Conservation (phyloP, 2,797 vertebrate species). For the Parambassis ranga region DNA sequence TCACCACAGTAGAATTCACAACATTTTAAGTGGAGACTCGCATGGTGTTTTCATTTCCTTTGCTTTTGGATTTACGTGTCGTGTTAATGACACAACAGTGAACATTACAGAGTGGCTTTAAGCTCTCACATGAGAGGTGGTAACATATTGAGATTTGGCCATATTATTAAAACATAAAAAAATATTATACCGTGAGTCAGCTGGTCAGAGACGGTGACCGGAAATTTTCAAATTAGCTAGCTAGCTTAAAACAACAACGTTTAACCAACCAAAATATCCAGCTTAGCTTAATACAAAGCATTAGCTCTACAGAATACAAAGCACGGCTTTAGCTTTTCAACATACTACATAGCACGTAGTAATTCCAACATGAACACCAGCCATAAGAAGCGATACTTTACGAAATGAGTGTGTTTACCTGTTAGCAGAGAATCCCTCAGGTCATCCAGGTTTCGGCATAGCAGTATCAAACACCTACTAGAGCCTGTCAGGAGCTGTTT, state of each 20-base stretch:
- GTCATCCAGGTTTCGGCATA: constrained; percentile 44
- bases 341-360: not conserved
- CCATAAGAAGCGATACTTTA: no score
- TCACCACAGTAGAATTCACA: no score
- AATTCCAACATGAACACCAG: not conserved
- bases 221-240: constrained; percentile 1
- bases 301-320: not conserved
- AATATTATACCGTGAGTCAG: no score
- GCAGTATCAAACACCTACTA: not conserved
- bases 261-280: no score
- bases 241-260: constrained; percentile 8
- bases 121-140: no score
- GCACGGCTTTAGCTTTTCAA: not conserved
- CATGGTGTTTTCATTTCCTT: no score
- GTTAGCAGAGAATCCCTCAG: constrained; percentile 1
- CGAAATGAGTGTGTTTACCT: constrained; percentile 3
- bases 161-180: no score
- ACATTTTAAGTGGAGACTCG: no score
- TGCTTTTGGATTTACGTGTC: no score
- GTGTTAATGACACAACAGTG: no score
- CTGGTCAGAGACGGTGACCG: not conserved
- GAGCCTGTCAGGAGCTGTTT: constrained; percentile 15
- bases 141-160: no score
- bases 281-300: constrained; percentile 9
- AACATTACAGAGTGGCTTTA: no score